Evolutionary conservation across 2,113 vertebrate species (phyloP).

Genomic region (Anseranas semipalmata): DNA sequence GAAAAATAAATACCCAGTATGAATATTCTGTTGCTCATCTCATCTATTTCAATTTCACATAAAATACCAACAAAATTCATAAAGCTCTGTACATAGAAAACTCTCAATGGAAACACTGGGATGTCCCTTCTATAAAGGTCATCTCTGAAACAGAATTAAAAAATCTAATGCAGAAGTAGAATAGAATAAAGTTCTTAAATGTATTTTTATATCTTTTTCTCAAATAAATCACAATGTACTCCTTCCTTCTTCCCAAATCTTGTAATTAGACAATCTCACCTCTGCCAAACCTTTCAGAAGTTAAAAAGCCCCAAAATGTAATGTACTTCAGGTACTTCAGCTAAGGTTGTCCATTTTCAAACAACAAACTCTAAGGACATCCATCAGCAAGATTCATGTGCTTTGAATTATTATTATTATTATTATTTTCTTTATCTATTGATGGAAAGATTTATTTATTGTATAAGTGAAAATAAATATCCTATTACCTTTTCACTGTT

Average conservation of each 20-base stretch:
- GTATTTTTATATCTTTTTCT: neutral
- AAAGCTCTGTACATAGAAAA: neutral
- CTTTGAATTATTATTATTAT: neutral
- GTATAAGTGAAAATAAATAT: neutral
- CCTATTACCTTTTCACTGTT: neutral
- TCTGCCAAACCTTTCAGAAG: neutral
- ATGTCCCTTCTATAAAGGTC: neutral
- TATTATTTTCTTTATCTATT: neutral
- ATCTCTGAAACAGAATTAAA: neutral
- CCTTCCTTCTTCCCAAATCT: too few species aligned
- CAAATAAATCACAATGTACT: neutral
- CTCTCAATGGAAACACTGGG: neutral
- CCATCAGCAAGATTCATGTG: neutral
- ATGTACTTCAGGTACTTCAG: neutral
- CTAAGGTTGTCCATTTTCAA: neutral
- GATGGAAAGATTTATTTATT: neutral
- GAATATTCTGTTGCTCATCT: neutral
- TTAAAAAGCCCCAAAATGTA: neutral
- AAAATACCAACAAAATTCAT: neutral
- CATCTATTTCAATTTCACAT: neutral
- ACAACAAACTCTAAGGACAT: neutral
- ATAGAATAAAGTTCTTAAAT: neutral
- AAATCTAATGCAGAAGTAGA: neutral
- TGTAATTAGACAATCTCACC: neutral
- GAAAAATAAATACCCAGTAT: neutral